Base-by-base conservation (phyloP, 2,797 vertebrate species). In the Gallinago solitaria region DNA sequence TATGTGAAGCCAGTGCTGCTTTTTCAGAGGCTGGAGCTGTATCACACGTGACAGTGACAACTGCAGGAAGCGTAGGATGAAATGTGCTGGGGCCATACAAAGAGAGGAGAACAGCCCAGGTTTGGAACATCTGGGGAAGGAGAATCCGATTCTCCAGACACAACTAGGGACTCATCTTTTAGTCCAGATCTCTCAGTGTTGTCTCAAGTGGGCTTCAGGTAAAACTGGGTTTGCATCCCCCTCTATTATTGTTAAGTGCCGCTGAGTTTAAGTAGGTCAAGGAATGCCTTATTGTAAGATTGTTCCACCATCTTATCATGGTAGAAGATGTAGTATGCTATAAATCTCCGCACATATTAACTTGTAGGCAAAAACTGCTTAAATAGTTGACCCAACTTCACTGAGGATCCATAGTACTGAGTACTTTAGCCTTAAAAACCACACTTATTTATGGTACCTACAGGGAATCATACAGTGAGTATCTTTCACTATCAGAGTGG, bases 381-480 rank as follows among this genome's bases (percentile, higher is more conserved):
- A 50, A 69, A 16, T 88, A 92, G 93, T 87, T 93, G 71, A 87
- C 89, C 57, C 57, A 61, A 61, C 68, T 92, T 95, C 56, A 88
- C 80, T 91, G 27, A 90, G 54, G 83, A 78, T 67, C 2, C 11
- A 20, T 59, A 93, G 90, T 89, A 92, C 92, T 18, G 37, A 87
- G 59, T 93, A 94, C 93, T 89, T 95, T 81, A 96, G 95, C 95
- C 94, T 97, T 94, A 93, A 96, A 84, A 15, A 1, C 1, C 7
- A 9, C 30, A 45, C n/a, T 94, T 64, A 70, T 83, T 83, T 75
- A 64, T 2, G 1, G 45, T 87, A 92, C 41, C 78, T 91, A 70
- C 84, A 91, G 87, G 87, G 95, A 96, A 71, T 78, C 30, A 30
- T 24, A 13, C 21, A 91, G 80, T 68, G 78, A 92, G 6, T 19